A percentile compares a stretch with the other conserved stretches of the same genome.
phyloP scores from a whole-genome alignment of 1,140 invertebrate species.

The Solenopsis invicta region DNA sequence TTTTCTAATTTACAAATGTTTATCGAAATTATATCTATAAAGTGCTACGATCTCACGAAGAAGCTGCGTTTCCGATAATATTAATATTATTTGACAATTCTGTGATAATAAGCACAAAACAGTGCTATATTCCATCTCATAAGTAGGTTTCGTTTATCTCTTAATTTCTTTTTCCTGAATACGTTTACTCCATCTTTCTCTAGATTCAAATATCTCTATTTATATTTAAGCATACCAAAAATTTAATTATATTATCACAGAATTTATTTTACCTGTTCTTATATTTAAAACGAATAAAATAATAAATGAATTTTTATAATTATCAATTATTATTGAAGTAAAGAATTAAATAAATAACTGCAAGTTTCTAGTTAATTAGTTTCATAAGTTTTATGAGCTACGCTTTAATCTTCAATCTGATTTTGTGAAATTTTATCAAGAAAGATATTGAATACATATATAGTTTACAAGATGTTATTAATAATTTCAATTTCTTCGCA shows the following conservation, averaged over 20 bases:
- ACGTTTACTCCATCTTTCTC: neutral
- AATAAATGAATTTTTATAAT: neutral
- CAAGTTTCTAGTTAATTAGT: conserved; percentile 30
- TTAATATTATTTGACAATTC: conserved; percentile 58
- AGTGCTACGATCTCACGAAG: conserved; percentile 16
- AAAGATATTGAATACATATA: neutral
- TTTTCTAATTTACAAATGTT: conserved; percentile 56
- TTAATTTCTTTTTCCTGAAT: neutral
- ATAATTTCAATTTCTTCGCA: neutral
- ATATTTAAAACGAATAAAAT: conserved; percentile 17
- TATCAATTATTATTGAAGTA: conserved; percentile 35
- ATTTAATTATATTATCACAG: conserved; percentile 59
- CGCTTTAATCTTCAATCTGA: neutral
- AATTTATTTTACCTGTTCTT: conserved; percentile 49
- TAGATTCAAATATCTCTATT: neutral
- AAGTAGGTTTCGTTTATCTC: conserved; percentile 40
- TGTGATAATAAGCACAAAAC: conserved; percentile 73
- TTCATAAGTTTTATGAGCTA: conserved; percentile 34
- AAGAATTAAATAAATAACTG: conserved; percentile 22
- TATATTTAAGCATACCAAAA: neutral
- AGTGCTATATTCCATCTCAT: neutral
- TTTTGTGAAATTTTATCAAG: conserved; percentile 23
- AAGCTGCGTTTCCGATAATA: conserved; percentile 3
- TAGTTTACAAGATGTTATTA: neutral
- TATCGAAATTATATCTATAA: conserved; percentile 41